Conservation (phyloP, 2,888 invertebrate genomes). For the Marronus borbonicus region DNA sequence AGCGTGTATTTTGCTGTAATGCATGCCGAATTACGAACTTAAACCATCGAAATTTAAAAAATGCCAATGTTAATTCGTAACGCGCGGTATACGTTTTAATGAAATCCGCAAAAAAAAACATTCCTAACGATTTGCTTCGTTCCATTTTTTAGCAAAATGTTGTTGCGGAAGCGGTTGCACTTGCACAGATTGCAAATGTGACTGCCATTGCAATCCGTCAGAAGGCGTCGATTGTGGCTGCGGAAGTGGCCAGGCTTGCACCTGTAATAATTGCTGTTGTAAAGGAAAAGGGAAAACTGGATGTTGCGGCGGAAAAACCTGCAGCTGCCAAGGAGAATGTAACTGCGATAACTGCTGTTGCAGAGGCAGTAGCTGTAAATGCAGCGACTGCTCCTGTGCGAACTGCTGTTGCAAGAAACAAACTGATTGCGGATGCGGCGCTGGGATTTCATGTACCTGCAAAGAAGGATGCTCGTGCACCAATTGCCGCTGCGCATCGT, state of each 20-base stretch:
- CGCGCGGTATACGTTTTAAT: too few species aligned
- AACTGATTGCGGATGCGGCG: constrained; percentile 29
- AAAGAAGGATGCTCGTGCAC: constrained; percentile 11
- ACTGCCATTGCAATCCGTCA: constrained; percentile 29
- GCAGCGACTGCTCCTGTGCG: constrained; percentile 26
- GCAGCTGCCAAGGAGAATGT: constrained; percentile 27
- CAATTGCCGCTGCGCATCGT: constrained; percentile 23
- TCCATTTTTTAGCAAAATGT: constrained; percentile 21
- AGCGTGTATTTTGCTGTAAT: too few species aligned
- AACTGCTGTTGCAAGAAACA: constrained; percentile 35
- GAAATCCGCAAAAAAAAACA: too few species aligned
- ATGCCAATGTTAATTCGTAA: too few species aligned
- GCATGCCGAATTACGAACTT: too few species aligned
- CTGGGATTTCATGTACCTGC: constrained; percentile 15
- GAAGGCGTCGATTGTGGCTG: constrained; percentile 35
- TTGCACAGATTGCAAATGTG: constrained; percentile 23
- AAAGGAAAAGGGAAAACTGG: constrained; percentile 20
- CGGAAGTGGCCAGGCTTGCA: neutral
- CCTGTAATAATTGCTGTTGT: constrained; percentile 23
- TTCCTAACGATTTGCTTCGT: too few species aligned
- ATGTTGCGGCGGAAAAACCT: constrained; percentile 31
- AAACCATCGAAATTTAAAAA: too few species aligned
- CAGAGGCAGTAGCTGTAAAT: constrained; percentile 23
- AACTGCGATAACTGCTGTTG: constrained; percentile 30
- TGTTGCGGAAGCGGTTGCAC: constrained; percentile 8